Evolutionary conservation across 2,888 invertebrate species (phyloP).

Genomic region (Chromoteleia sp.): DNA sequence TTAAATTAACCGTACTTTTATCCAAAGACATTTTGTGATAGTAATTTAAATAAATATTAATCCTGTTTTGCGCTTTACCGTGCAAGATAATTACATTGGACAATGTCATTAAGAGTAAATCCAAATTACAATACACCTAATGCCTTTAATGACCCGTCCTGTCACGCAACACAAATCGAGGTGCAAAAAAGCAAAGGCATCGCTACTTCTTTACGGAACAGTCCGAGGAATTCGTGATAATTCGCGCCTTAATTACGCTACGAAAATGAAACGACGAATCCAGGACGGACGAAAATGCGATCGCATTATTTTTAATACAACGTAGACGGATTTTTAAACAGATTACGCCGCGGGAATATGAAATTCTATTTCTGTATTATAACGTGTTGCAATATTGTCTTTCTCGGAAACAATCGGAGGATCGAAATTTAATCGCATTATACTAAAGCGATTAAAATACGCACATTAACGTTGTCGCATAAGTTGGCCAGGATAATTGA

Average conservation of each 20-base stretch:
- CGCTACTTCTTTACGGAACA: slow-evolving; percentile 22
- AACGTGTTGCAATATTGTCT: slow-evolving; percentile 38
- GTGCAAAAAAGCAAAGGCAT: slow-evolving; percentile 13
- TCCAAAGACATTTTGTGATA: background rate
- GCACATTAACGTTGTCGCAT: slow-evolving; percentile 15
- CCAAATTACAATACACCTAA: slow-evolving; percentile 46
- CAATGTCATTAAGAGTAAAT: slow-evolving; percentile 45
- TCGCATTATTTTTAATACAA: slow-evolving; percentile 11
- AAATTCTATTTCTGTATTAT: slow-evolving; percentile 25
- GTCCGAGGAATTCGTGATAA: slow-evolving; percentile 35
- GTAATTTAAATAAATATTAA: slow-evolving; percentile 47
- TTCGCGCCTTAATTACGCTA: slow-evolving; percentile 35
- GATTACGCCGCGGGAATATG: slow-evolving; percentile 19
- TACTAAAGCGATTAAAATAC: slow-evolving; percentile 50
- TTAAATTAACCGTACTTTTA: background rate
- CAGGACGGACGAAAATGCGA: slow-evolving; percentile 6
- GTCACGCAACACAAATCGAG: slow-evolving; percentile 42
- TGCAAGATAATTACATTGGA: slow-evolving; percentile 40
- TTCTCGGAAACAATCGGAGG: slow-evolving; percentile 38
- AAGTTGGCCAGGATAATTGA: slow-evolving; percentile 9
- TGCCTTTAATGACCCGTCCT: slow-evolving; percentile 39
- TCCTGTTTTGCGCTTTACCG: slow-evolving; percentile 27
- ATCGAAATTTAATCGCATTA: slow-evolving; percentile 54
- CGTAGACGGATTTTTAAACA: slow-evolving; percentile 34
- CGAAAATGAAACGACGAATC: background rate